Evolutionary conservation across 2,113 vertebrate species (phyloP).

Genomic region (Rhinoptilus africanus): DNA sequence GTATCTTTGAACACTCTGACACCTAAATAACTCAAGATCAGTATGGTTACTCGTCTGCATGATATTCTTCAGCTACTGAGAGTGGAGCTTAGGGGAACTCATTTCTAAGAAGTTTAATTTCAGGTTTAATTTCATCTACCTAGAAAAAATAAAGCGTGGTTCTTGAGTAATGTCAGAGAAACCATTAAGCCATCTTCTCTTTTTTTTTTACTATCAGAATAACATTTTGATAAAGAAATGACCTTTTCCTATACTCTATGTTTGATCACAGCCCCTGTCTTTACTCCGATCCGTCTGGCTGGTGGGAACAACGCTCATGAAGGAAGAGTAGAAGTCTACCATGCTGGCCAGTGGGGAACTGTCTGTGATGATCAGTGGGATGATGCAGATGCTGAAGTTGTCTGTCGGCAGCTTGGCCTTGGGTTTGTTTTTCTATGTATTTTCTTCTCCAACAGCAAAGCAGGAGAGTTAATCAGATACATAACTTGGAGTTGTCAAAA

Average conservation of each 20-base stretch:
- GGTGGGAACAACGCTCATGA: slow-evolving; percentile 77
- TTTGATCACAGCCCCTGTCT: slow-evolving; percentile 62
- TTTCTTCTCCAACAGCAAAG: slow-evolving; percentile 7
- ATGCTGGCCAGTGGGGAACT: slow-evolving; percentile 91
- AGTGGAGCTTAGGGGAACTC: neutral
- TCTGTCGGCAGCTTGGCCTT: slow-evolving; percentile 94
- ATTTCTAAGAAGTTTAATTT: neutral
- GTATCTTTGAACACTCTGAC: neutral
- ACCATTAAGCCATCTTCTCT: neutral
- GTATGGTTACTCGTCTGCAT: neutral
- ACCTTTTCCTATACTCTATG: neutral
- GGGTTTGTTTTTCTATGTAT: slow-evolving; percentile 74
- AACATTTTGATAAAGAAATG: neutral
- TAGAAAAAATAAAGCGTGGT: neutral
- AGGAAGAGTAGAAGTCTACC: slow-evolving; percentile 91
- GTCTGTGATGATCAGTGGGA: slow-evolving; percentile 97
- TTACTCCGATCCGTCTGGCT: slow-evolving; percentile 80
- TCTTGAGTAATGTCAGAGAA: neutral
- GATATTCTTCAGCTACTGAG: neutral
- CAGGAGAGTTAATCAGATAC: neutral
- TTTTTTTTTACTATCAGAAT: neutral
- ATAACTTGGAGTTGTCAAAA: neutral
- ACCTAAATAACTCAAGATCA: neutral
- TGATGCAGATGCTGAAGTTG: slow-evolving; percentile 92
- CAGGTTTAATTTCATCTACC: neutral